Evolutionary conservation across 2,888 invertebrate species (phyloP), one percentile per base, ranked within the genome.

Genomic region (Germaria angustata): DNA sequence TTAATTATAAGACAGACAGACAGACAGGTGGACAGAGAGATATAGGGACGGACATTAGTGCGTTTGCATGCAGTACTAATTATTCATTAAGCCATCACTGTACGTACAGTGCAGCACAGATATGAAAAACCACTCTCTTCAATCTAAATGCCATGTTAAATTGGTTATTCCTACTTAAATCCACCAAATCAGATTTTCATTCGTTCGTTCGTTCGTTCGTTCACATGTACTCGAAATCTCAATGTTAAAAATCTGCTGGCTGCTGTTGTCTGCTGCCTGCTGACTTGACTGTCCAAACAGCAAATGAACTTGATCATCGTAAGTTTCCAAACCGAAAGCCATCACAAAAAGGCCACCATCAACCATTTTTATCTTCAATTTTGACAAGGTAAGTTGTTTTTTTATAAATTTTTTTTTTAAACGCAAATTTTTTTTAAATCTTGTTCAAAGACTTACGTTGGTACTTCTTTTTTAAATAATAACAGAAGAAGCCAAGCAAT

Each of bases 301-400:
- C 46, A 76, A 76, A 66, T 76, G 28, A 66, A 51, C 49, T 55
- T 59, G 66, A 49, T 76, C 39, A 39, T 41, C 28, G 32, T 59
- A 24, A 46, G 57, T 17, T 57, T 46, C 41, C 17, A 46, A 17
- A 17, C n/a, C 13, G 20, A 36, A n/a, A 24, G 39, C 53, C 28
- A 59, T 36, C 24, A 36, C 28, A 28, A n/a, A 22, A 24, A 75
- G 41, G 7, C 44, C 63, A 53, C 32, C 20, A 20, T 51, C n/a
- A 63, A 24, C 2, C 9, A 51, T 44, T 44, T 55, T 53, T 53
- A 39, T 57, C 66, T 49, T 24, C 24, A 34, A 20, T 41, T 75
- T 46, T 55, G 61, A 71, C 53, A 71, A 63, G 46, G 24, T 32
- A 28, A 49, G 13, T 1, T 4, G 6, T 34, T n/a, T n/a, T 2